phyloP scores from a whole-genome alignment of 2,888 invertebrate species.

The Sympetrum striolatum region DNA sequence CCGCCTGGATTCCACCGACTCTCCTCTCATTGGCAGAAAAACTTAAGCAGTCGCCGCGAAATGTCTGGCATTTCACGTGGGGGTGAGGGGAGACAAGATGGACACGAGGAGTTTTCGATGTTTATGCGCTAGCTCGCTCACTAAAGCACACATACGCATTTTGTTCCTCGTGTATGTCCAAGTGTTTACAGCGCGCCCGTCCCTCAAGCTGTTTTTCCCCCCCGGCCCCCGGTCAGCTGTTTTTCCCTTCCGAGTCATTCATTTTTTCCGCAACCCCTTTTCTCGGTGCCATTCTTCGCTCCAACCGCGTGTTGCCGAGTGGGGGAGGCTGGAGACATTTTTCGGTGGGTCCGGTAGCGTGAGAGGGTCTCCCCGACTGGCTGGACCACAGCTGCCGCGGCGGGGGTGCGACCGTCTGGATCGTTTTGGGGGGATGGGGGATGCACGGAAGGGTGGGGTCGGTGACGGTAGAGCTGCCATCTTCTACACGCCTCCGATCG shows the following conservation, averaged over 20 bases:
- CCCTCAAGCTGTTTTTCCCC: not conserved
- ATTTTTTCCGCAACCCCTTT: constrained; percentile 17
- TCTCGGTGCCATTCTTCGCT: not conserved
- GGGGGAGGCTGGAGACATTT: not conserved
- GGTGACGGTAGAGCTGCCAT: constrained; percentile 8
- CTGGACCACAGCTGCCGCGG: constrained; percentile 42
- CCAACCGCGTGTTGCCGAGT: not conserved
- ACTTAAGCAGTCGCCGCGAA: not conserved
- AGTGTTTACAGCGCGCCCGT: not conserved
- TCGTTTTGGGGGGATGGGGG: not conserved
- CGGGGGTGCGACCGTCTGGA: constrained; percentile 25
- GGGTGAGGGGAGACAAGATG: not conserved
- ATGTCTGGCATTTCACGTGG: not conserved
- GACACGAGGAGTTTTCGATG: not conserved
- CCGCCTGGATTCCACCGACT: not conserved
- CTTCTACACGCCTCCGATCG: not conserved
- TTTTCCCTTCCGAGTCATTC: not conserved
- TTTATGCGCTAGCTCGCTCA: not conserved
- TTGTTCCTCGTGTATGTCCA: not conserved
- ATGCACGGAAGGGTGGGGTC: not conserved
- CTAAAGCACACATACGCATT: not conserved
- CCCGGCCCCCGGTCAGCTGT: constrained; percentile 1
- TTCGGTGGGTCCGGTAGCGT: constrained; percentile 1
- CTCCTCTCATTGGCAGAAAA: not conserved
- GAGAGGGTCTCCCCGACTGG: not conserved